A percentile compares a stretch with the other conserved stretches of the same genome.
phyloP scores from a whole-genome alignment of 2,113 vertebrate species.

The Hemiprocne comata region DNA sequence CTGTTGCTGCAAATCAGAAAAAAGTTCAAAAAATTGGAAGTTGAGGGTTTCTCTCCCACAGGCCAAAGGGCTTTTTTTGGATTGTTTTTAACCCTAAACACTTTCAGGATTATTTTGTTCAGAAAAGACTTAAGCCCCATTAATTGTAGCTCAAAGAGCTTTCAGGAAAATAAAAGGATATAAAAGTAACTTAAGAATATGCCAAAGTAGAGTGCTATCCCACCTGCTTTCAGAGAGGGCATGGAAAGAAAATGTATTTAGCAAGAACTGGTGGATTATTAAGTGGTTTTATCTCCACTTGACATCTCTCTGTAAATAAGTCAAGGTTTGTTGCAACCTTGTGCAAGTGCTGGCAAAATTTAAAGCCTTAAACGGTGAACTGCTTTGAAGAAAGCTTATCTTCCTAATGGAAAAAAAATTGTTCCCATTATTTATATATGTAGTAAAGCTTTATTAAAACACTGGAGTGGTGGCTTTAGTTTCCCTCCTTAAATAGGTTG shows the following conservation, averaged over 20 bases:
- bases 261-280: slow-evolving; percentile 72
- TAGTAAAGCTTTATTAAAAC: neutral
- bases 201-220: slow-evolving; percentile 10
- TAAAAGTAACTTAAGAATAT: neutral
- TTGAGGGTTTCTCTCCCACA: neutral
- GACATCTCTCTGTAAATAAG: slow-evolving; percentile 83
- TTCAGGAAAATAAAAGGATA: slow-evolving; percentile 8
- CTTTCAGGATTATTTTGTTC: neutral
- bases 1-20: neutral
- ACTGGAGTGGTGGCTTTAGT: neutral
- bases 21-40: neutral
- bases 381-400: slow-evolving; percentile 73
- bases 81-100: neutral
- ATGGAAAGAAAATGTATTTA: slow-evolving; percentile 64
- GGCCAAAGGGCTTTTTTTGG: neutral
- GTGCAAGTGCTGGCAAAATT: slow-evolving; percentile 77
- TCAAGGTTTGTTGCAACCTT: slow-evolving; percentile 82
- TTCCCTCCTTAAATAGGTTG: neutral
- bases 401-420: slow-evolving; percentile 62
- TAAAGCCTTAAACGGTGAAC: slow-evolving; percentile 78
- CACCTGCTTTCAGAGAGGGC: slow-evolving; percentile 1
- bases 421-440: slow-evolving; percentile 23
- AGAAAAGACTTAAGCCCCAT: neutral
- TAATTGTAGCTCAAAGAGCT: neutral
- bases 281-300: slow-evolving; percentile 75